A percentile compares a stretch with the other conserved stretches of the same genome.
These are phyloP conservation scores for Otolemur garnettii DNA, from an alignment of 2,113 vertebrate species.

Conservation along the genomic window DNA sequence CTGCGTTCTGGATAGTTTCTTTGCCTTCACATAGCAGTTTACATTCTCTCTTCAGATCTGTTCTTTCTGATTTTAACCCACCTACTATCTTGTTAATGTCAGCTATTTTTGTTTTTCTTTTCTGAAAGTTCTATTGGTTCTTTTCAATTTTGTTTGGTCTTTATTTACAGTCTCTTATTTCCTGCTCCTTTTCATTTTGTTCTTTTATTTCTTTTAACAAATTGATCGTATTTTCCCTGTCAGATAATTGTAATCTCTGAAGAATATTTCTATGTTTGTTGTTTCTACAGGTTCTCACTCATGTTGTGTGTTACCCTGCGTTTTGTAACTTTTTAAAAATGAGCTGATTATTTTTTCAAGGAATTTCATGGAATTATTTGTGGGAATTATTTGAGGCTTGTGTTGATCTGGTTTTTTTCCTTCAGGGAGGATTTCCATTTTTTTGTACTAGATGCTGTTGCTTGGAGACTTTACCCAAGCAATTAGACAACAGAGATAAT, in stretches of 20 bases:
- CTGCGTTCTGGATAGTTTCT: background rate
- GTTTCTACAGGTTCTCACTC: background rate
- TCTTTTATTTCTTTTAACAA: background rate
- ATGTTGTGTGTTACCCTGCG: background rate
- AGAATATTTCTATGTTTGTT: background rate
- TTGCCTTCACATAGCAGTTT: background rate
- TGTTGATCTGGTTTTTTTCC: background rate
- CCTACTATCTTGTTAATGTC: background rate
- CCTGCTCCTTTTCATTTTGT: background rate
- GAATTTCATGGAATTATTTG: background rate
- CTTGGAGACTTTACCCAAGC: background rate
- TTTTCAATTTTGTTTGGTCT: background rate
- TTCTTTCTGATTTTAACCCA: background rate
- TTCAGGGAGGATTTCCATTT: background rate
- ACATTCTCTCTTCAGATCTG: background rate
- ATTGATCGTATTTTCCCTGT: background rate
- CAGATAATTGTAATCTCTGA: background rate
- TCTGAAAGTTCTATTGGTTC: background rate
- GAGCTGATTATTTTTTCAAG: background rate
- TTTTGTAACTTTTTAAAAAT: background rate
- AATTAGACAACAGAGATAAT: background rate
- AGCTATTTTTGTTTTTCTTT: background rate
- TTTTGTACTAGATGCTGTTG: background rate
- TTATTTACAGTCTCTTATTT: background rate
- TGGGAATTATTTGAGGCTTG: background rate